Evolutionary conservation across 1,140 invertebrate species (phyloP), one percentile per base, ranked within the genome.

Genomic region (Tachypleus tridentatus): DNA sequence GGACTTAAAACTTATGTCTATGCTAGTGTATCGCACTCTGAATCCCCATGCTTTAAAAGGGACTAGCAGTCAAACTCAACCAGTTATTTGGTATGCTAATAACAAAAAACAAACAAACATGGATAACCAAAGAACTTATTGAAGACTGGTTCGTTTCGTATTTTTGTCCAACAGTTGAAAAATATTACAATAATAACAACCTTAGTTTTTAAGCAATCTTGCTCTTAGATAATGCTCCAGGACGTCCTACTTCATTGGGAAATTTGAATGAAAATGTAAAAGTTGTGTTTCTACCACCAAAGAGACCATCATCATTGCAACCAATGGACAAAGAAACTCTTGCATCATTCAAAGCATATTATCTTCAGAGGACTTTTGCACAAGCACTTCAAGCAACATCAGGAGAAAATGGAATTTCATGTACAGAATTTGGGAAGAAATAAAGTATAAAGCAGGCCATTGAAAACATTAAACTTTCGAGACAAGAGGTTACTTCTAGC

Each of bases 31-130:
- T 72, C 70, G 72, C 62, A 74, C 72, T 51, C 67, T 74, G 71
- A 69, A 54, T 64, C 69, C 66, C 47, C 70, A 74, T 68, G 70
- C 74, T 5, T 70, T 80, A 60, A 79, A 79, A 72, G 72, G 72
- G 63, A 67, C 72, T 63, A 61, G 69, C 64, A 74, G 75, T 65
- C 61, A 66, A 68, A 59, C 70, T 52, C 72, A 78, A 53, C 76
- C 75, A 58, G 77, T 80, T 66, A 69, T 72, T 60, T 80, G 74
- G 74, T 64, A 68, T 61, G 72, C 74, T 49, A 77, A 79, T 72
- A 72, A 70, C 66, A 77, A 29, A 29, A 29, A 29, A 29, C 29
- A 29, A 29, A 29, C 29, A 76, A 70, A 73, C 74, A 11, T 78
- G 73, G 74, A 71, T 80, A 57, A 78, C 74, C 64, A 61, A 64